Conservation (phyloP, 2,888 invertebrate species). For the Caenorhabditis drosophilae region DNA sequence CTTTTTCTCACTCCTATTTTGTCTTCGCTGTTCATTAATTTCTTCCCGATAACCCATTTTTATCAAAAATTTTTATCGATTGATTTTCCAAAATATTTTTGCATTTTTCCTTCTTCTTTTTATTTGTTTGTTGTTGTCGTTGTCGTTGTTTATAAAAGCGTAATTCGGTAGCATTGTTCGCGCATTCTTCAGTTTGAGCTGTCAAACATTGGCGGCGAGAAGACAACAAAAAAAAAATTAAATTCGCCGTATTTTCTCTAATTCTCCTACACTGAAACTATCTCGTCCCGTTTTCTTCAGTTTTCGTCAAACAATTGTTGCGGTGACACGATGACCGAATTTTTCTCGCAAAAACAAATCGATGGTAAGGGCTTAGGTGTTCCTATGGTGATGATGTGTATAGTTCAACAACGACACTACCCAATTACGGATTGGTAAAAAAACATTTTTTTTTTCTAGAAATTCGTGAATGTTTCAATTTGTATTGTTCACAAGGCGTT, state of each 20-base stretch:
- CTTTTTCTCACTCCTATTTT: no score
- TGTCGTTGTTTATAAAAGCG: neutral
- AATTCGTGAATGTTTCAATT: conserved; percentile 52
- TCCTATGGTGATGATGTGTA: neutral
- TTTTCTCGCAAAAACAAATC: conserved; percentile 42
- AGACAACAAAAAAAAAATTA: no score
- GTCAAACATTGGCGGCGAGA: no score
- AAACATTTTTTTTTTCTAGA: conserved; percentile 21
- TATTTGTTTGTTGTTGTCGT: no score
- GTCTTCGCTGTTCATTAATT: no score
- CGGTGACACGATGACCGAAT: conserved; percentile 17
- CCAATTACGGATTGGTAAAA: no score
- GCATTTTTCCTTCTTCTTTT: no score
- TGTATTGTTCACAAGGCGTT: conserved; percentile 36
- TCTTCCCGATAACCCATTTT: no score
- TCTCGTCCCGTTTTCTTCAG: neutral
- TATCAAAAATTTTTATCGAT: no score
- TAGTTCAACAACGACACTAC: no score
- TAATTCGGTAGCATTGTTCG: neutral
- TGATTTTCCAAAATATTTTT: no score
- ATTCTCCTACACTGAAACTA: neutral
- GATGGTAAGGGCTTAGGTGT: conserved; percentile 35
- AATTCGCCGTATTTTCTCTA: neutral
- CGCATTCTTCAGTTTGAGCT: neutral
- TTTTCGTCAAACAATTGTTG: neutral